A percentile compares a stretch with the other conserved stretches of the same genome.
Conservation (phyloP, 1,140 invertebrate species). For the Bombus confusus region DNA sequence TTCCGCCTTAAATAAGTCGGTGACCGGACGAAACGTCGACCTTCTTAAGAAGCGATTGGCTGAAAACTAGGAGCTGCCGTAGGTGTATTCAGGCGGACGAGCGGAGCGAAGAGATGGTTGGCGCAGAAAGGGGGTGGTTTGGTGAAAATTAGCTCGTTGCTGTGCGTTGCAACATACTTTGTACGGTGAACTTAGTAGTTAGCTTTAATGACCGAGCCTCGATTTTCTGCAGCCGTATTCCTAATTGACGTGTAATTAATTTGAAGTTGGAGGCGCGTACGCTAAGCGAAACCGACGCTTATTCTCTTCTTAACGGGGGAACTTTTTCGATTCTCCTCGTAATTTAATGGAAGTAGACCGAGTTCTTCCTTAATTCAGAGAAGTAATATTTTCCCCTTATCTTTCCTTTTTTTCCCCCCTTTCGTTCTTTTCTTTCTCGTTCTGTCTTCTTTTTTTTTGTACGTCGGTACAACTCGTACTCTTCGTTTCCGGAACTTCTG, state of each 20-base stretch:
- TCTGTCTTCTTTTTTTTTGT: background rate
- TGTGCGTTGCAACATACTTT: constrained; percentile 36
- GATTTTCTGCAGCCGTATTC: constrained; percentile 48
- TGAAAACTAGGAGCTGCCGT: background rate
- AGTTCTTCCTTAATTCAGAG: constrained; percentile 30
- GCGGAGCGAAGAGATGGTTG: background rate
- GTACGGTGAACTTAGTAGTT: constrained; percentile 37
- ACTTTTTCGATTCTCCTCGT: constrained; percentile 48
- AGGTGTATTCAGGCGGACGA: background rate
- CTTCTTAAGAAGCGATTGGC: background rate
- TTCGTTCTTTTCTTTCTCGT: background rate
- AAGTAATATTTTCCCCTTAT: constrained; percentile 20
- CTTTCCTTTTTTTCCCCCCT: background rate
- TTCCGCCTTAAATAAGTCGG: background rate
- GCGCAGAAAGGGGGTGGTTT: background rate
- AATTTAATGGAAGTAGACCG: constrained; percentile 25
- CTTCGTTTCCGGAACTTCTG: background rate
- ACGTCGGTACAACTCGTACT: background rate
- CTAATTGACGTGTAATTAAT: constrained; percentile 59
- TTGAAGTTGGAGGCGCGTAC: constrained; percentile 31
- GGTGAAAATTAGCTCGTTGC: constrained; percentile 45
- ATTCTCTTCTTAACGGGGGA: constrained; percentile 15
- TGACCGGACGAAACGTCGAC: constrained; percentile 3
- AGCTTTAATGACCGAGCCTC: constrained; percentile 40
- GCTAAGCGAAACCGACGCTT: constrained; percentile 6